A percentile compares a stretch with the other conserved stretches of the same genome.
Evolutionary conservation across 2,888 invertebrate genomes (phyloP).

Genomic region (Rhagophthalmus giganteus): DNA sequence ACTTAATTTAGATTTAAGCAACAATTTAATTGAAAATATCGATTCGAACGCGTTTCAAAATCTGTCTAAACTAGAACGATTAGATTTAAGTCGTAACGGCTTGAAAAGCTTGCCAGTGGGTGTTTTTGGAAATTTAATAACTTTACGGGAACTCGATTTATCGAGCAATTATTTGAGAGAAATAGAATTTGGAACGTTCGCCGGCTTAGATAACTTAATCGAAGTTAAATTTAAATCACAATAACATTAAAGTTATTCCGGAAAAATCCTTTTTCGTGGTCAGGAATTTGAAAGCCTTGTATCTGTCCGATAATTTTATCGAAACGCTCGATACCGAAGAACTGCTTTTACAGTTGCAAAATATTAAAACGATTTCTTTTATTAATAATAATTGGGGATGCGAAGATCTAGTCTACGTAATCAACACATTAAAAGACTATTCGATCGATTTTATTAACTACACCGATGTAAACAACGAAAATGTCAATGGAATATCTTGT

Average conservation of each 20-base stretch:
- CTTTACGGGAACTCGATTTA: constrained; percentile 10
- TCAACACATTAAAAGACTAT: constrained; percentile 6
- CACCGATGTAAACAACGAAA: constrained; percentile 6
- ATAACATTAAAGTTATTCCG: constrained; percentile 7
- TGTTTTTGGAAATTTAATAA: constrained; percentile 6
- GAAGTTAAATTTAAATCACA: constrained; percentile 12
- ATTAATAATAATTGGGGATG: constrained; percentile 16
- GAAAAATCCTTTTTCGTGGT: constrained; percentile 23
- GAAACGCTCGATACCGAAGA: constrained; percentile 2
- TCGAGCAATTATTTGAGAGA: constrained; percentile 11
- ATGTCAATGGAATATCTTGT: constrained; percentile 23
- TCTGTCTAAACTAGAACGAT: constrained; percentile 8
- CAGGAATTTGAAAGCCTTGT: constrained; percentile 11
- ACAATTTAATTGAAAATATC: constrained; percentile 15
- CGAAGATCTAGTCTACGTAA: constrained; percentile 8
- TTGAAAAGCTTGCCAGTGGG: constrained; percentile 9
- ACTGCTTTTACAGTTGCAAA: constrained; percentile 5
- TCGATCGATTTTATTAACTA: constrained; percentile 8
- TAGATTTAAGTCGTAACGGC: constrained; percentile 18
- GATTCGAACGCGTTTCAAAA: constrained; percentile 17
- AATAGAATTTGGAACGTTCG: constrained; percentile 22
- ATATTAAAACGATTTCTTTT: constrained; percentile 3
- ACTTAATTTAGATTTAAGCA: constrained; percentile 18
- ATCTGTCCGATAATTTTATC: constrained; percentile 13
- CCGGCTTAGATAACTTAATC: constrained; percentile 16